phyloP scores from a whole-genome alignment of 1,140 invertebrate genomes.

The Drosophila parvula region DNA sequence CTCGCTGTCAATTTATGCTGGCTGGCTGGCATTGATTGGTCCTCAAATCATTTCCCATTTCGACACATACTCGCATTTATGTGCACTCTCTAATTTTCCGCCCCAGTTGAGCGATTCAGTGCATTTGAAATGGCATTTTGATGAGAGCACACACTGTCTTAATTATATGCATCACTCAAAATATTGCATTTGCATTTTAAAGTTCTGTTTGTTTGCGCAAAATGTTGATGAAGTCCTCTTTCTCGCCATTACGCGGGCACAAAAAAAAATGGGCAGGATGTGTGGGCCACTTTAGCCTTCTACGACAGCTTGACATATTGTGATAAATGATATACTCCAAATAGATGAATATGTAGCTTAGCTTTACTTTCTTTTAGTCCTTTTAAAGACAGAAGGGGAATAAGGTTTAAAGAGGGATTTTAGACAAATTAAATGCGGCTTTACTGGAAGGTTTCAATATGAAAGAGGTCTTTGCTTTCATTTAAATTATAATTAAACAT shows the following conservation, averaged over 20 bases:
- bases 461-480: neutral
- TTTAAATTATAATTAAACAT: neutral
- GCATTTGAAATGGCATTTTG: conserved; percentile 43
- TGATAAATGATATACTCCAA: conserved; percentile 44
- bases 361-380: neutral
- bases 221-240: conserved; percentile 6
- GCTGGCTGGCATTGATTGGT: conserved; percentile 20
- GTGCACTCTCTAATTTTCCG: conserved; percentile 29
- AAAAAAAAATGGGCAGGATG: neutral
- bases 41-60: neutral
- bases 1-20: conserved; percentile 12
- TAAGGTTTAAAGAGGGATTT: neutral
- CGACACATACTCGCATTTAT: neutral
- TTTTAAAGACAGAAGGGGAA: neutral
- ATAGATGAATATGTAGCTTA: conserved; percentile 25
- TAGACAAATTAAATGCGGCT: neutral
- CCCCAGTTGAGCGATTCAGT: conserved; percentile 19
- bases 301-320: conserved; percentile 54
- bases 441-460: neutral
- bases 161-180: conserved; percentile 29
- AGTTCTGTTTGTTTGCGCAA: conserved; percentile 2
- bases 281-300: neutral
- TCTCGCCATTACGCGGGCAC: neutral
- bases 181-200: conserved; percentile 37
- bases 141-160: conserved; percentile 4